phyloP scores from a whole-genome alignment of 2,797 vertebrate species.

The Malurus leucopterus region DNA sequence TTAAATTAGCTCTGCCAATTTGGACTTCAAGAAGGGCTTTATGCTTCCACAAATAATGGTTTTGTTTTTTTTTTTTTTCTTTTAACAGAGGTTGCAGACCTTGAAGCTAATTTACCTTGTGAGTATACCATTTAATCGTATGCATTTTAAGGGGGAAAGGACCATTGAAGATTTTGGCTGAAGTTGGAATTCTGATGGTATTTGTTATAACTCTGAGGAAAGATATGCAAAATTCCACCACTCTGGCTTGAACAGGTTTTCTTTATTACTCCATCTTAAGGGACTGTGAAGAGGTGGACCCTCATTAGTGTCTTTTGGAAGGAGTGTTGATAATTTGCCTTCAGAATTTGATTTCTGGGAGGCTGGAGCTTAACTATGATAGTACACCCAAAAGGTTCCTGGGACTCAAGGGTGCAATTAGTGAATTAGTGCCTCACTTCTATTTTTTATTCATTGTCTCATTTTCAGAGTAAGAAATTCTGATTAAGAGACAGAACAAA shows the following conservation, averaged over 20 bases:
- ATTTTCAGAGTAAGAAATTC: not conserved
- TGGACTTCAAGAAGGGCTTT: not conserved
- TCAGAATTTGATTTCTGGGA: not conserved
- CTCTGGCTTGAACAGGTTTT: not conserved
- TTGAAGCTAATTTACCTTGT: slow-evolving; percentile 94
- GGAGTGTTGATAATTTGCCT: not conserved
- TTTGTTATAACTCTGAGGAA: not conserved
- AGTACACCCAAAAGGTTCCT: not conserved
- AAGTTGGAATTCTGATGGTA: not conserved
- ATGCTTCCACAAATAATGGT: slow-evolving; percentile 29
- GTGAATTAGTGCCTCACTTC: not conserved
- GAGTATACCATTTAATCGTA: slow-evolving; percentile 72
- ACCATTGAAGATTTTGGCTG: not conserved
- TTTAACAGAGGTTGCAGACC: slow-evolving; percentile 91
- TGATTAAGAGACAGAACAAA: not conserved
- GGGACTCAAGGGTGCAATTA: not conserved
- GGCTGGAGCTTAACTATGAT: not conserved
- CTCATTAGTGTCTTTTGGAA: not conserved
- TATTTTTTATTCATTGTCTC: not conserved
- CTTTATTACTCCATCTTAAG: not conserved
- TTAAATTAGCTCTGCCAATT: not conserved
- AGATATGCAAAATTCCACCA: not conserved
- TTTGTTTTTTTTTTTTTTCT: slow-evolving; percentile 21
- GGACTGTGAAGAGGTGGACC: not conserved
- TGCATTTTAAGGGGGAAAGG: not conserved